A percentile compares a stretch with the other conserved stretches of the same genome.
Evolutionary conservation across 2,797 vertebrate genomes (phyloP).

Genomic region (Pseudochromis fuscus): DNA sequence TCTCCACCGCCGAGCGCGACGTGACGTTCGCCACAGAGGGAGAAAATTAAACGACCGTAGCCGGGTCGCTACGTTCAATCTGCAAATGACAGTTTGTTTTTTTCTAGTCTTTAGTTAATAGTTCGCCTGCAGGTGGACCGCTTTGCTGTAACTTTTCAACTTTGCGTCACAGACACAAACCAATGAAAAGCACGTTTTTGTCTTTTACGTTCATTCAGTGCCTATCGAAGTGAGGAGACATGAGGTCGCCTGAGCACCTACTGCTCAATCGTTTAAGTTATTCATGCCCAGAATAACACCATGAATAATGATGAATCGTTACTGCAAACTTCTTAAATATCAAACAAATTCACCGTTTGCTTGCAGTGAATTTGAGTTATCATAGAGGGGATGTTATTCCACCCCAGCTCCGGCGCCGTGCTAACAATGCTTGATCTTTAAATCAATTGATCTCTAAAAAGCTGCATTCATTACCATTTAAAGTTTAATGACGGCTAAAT

Average conservation of each 20-base stretch:
- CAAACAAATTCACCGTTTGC: conserved; percentile 18
- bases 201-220: conserved; percentile 72
- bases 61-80: conserved; percentile 27
- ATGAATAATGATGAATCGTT: conserved; percentile 19
- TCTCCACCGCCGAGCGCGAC: conserved; percentile 8
- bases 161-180: conserved; percentile 31
- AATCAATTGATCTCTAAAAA: conserved; percentile 42
- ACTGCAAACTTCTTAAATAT: conserved; percentile 35
- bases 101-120: conserved; percentile 48
- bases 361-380: conserved; percentile 15
- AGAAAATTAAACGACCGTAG: conserved; percentile 15
- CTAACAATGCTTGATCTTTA: conserved; percentile 34
- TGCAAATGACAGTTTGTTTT: conserved; percentile 48
- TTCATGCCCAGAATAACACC: conserved; percentile 40
- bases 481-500: conserved; percentile 26
- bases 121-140: conserved; percentile 38
- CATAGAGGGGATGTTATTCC: conserved; percentile 6
- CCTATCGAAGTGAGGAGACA: conserved; percentile 69
- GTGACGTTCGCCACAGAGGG: conserved; percentile 8
- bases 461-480: conserved; percentile 39
- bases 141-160: conserved; percentile 32
- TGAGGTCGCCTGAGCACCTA: conserved; percentile 49
- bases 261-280: conserved; percentile 50
- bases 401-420: conserved; percentile 23
- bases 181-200: conserved; percentile 15